phyloP scores from a whole-genome alignment of 2,113 vertebrate species.

The Podarcis muralis region DNA sequence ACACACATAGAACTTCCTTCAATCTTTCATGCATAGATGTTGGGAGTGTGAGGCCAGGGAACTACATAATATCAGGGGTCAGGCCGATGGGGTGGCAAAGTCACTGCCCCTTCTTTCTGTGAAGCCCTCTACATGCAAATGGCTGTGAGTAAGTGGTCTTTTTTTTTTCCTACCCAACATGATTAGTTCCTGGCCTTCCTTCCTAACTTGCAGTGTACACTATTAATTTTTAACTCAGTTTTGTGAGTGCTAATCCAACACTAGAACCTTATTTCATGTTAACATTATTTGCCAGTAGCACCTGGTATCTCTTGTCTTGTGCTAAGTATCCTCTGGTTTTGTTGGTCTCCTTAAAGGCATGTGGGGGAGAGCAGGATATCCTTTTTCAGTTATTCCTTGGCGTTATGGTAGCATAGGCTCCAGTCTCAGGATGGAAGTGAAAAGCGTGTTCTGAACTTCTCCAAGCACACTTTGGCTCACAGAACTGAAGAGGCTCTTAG shows the following conservation, averaged over 20 bases:
- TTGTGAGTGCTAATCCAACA: conserved; percentile 37
- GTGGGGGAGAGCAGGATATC: conserved; percentile 68
- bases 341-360: conserved; percentile 50
- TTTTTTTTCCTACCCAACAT: not conserved
- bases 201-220: not conserved
- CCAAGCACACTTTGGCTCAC: conserved; percentile 50
- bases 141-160: not conserved
- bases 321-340: conserved; percentile 46
- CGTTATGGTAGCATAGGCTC: conserved; percentile 51
- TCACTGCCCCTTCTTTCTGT: not conserved
- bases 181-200: not conserved
- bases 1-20: not conserved
- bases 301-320: conserved; percentile 45
- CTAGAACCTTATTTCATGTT: conserved; percentile 54
- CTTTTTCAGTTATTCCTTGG: conserved; percentile 69
- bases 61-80: not conserved
- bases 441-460: conserved; percentile 49
- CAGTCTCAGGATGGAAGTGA: conserved; percentile 50
- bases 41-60: not conserved
- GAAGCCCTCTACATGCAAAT: not conserved
- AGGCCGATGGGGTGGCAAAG: not conserved
- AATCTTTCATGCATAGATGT: not conserved
- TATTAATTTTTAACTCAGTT: conserved; percentile 56
- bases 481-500: not conserved
- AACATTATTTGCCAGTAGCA: conserved; percentile 51